Conservation (phyloP, 2,113 vertebrate genomes). For the Platysternon megacephalum region DNA sequence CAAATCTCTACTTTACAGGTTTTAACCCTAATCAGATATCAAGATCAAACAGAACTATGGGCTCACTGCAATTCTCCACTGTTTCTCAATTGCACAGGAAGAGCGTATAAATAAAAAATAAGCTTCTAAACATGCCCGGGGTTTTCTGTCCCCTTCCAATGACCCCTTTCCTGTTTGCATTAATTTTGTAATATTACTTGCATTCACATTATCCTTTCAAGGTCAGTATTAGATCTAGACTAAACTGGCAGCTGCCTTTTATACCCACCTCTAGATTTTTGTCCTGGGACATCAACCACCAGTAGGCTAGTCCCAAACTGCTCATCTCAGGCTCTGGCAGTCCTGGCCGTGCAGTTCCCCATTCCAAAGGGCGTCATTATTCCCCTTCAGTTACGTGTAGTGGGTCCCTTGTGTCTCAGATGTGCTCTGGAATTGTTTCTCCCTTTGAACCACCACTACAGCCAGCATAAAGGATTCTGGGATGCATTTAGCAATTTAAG, state of each 20-base stretch:
- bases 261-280: neutral
- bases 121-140: neutral
- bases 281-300: neutral
- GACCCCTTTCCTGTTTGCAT: neutral
- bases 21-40: neutral
- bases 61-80: neutral
- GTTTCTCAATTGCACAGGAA: neutral
- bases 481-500: neutral
- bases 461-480: neutral
- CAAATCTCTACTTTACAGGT: neutral
- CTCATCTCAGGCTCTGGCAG: neutral
- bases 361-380: neutral
- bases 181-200: neutral
- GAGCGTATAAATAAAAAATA: neutral
- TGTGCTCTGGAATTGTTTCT: neutral
- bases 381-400: neutral
- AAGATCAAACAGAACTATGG: neutral
- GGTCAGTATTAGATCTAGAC: neutral
- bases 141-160: neutral
- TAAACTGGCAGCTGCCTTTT: neutral
- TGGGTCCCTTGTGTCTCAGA: neutral
- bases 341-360: rapidly evolving
- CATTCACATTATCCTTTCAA: slow-evolving; percentile 3
- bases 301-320: neutral
- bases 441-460: neutral